A percentile compares a stretch with the other conserved stretches of the same genome.
phyloP scores from a whole-genome alignment of 2,113 vertebrate genomes.

The Colossoma macropomum region DNA sequence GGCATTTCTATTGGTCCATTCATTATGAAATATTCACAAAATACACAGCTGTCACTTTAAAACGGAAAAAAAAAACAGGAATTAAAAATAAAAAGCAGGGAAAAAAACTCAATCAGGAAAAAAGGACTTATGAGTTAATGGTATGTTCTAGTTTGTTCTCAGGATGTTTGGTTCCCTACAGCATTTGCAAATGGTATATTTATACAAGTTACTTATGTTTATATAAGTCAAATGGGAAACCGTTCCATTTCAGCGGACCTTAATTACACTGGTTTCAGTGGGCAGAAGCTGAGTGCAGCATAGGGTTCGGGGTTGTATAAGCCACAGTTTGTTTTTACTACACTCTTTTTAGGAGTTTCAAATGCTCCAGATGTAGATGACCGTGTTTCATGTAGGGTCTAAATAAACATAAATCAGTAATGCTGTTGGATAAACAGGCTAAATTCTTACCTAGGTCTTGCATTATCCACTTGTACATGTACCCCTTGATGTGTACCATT shows the following conservation, averaged over 20 bases:
- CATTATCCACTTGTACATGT: conserved; percentile 89
- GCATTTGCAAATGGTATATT: neutral
- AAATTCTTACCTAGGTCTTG: conserved; percentile 79
- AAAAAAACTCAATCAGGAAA: no score
- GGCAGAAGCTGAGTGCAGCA: neutral
- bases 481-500: conserved; percentile 86
- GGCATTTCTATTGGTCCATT: no score
- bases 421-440: neutral
- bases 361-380: neutral
- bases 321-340: neutral
- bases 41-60: no score
- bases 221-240: neutral
- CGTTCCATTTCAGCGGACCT: neutral
- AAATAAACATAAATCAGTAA: neutral
- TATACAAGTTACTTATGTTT: neutral
- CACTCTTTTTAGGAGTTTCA: neutral
- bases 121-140: no score
- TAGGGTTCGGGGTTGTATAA: neutral
- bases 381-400: neutral
- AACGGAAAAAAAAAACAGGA: no score
- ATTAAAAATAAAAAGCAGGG: no score
- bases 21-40: no score
- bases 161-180: neutral
- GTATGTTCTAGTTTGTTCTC: neutral
- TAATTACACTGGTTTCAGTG: neutral